These are phyloP conservation scores for Hippoglossus stenolepis DNA, from an alignment of 2,113 vertebrate genomes.

Conservation along the genomic window DNA sequence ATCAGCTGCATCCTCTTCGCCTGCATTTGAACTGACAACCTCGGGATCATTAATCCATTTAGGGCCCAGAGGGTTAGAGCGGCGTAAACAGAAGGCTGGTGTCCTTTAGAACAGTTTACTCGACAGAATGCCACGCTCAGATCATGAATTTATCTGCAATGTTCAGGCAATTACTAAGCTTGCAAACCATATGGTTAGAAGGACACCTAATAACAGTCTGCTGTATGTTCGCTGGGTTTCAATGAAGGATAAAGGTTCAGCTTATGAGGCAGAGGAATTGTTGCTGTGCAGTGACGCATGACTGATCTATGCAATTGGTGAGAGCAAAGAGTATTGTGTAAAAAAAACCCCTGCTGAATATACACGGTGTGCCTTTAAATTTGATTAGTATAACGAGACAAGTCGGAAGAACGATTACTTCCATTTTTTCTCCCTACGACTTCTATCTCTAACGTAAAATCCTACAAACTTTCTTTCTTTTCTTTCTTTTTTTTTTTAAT, in stretches of 20 bases:
- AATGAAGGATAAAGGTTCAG: slow-evolving; percentile 52
- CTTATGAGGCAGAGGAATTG: slow-evolving; percentile 56
- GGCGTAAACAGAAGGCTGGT: slow-evolving; percentile 67
- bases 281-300: slow-evolving; percentile 48
- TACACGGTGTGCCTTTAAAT: slow-evolving; percentile 54
- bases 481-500: slow-evolving; percentile 9
- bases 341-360: slow-evolving; percentile 42
- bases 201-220: slow-evolving; percentile 67
- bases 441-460: neutral
- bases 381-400: slow-evolving; percentile 54
- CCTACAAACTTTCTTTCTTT: neutral
- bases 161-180: slow-evolving; percentile 56
- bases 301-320: slow-evolving; percentile 68
- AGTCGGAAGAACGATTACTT: slow-evolving; percentile 42
- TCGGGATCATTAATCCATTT: slow-evolving; percentile 76
- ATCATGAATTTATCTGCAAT: slow-evolving; percentile 58
- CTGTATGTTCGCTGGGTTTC: slow-evolving; percentile 62
- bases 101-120: slow-evolving; percentile 66
- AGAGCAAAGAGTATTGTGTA: slow-evolving; percentile 58
- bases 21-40: slow-evolving; percentile 73
- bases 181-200: slow-evolving; percentile 68
- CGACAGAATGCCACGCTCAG: slow-evolving; percentile 51
- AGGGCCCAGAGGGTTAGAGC: slow-evolving; percentile 55
- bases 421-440: slow-evolving; percentile 15
- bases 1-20: slow-evolving; percentile 56